Conservation (phyloP, 2,113 vertebrate genomes). For the Dicentrarchus labrax region DNA sequence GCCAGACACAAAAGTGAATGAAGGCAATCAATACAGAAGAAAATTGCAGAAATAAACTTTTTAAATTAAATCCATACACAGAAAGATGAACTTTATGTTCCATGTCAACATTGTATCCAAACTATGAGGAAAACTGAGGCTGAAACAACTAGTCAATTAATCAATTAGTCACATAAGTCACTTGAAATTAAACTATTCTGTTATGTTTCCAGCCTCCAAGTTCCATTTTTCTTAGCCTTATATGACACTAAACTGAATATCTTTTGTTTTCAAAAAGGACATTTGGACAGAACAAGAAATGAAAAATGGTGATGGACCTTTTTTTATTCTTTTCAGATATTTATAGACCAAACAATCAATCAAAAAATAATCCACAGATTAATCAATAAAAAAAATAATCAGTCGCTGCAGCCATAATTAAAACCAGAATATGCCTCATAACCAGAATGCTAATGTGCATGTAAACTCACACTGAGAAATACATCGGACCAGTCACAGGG, state of each 20-base stretch:
- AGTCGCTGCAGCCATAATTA: background rate
- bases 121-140: background rate
- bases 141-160: background rate
- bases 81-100: background rate
- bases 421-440: conserved; percentile 4
- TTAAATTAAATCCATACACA: background rate
- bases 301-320: background rate
- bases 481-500: conserved; percentile 16
- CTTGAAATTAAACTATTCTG: background rate
- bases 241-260: background rate
- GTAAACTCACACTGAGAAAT: conserved; percentile 21
- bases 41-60: background rate
- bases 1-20: background rate
- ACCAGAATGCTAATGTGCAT: conserved; percentile 12
- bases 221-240: background rate
- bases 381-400: background rate
- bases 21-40: background rate
- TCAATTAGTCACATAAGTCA: background rate
- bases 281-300: background rate
- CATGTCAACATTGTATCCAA: background rate
- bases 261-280: background rate
- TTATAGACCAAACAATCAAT: background rate
- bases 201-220: background rate
- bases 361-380: background rate
- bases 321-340: background rate